Evolutionary conservation across 1,140 invertebrate genomes (phyloP), one percentile per base, ranked within the genome.

Genomic region (Aphaenogaster floridana): DNA sequence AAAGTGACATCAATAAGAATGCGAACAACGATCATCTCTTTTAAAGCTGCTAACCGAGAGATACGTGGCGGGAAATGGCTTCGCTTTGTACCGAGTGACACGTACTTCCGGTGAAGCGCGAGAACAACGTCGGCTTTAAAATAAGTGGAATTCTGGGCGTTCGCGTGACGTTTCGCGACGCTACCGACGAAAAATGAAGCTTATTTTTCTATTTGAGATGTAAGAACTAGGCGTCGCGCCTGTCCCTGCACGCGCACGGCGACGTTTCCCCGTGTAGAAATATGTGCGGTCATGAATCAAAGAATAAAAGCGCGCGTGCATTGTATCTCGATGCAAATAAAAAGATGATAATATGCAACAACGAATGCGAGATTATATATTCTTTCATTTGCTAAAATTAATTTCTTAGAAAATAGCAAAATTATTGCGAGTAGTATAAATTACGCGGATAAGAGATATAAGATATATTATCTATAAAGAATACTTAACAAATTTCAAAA

Each of bases 21-120:
- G 13, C 34, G 48, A 69, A 69, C n/a, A 69, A 69, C 13, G n/a
- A 68, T 80, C n/a, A n/a, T 80, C 34, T 28, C 36, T 81, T 69
- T 69, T 69, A 81, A 81, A 80, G 34, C 34, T 28, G 45, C 34
- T 64, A 54, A 81, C 48, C 48, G 50, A 42, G 78, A 85, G 78
- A 90, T 90, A 90, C 84, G 72, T 79, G 63, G 34, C 39, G 45
- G 72, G 79, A 88, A 90, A 90, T 90, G 84, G 64, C 68, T 68
- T 87, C 89, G 81, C 86, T 91, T 91, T 91, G 89, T 89, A 89
- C 63, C 68, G 39, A 85, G 80, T 89, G 88, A 91, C 80, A 86
- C 42, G 88, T 88, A 86, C 88, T 91, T 91, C 81, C 86, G 79
- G 87, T 74, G 64, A 48, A 64, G 83, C 57, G 42, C 48, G 72